These are phyloP conservation scores for Poeciliopsis turrubarensis DNA, from an alignment of 2,113 vertebrate genomes.

Conservation along the genomic window DNA sequence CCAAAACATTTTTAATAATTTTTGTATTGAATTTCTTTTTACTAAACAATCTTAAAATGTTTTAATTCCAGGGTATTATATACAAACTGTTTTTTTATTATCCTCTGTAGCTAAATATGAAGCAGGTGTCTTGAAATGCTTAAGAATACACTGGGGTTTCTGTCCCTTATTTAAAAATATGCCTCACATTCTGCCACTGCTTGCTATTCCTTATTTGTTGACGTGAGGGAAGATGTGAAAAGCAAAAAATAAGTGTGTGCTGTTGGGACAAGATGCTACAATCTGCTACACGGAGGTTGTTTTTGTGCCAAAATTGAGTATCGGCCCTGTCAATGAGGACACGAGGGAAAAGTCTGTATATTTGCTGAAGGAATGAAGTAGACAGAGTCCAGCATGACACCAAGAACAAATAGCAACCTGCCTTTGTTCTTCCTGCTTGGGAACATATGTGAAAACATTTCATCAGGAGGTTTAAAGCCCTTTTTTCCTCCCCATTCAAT, in stretches of 20 bases:
- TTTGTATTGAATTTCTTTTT: not conserved
- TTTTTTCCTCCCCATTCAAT: not conserved
- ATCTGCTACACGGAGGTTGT: not conserved
- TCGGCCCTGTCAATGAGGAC: slow-evolving; percentile 9
- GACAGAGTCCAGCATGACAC: slow-evolving; percentile 21
- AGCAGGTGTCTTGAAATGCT: too few relatives aligned
- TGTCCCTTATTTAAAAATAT: not conserved
- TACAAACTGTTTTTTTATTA: too few relatives aligned
- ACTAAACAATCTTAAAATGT: not conserved
- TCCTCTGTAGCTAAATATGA: too few relatives aligned
- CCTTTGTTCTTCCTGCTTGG: slow-evolving; percentile 1
- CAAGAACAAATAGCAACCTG: slow-evolving; percentile 29
- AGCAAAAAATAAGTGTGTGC: not conserved
- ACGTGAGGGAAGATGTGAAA: slow-evolving; percentile 1
- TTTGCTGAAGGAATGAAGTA: slow-evolving; percentile 33
- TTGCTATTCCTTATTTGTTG: slow-evolving; percentile 33
- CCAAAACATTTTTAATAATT: not conserved
- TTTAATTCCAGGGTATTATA: too few relatives aligned
- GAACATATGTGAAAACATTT: slow-evolving; percentile 34
- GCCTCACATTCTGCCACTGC: slow-evolving; percentile 3
- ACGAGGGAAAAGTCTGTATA: slow-evolving; percentile 7
- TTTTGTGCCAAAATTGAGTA: slow-evolving; percentile 30
- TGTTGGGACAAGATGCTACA: slow-evolving; percentile 31
- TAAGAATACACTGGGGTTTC: not conserved
- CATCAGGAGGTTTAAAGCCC: slow-evolving; percentile 17